These are phyloP conservation scores for Sinocyclocheilus anshuiensis DNA, from an alignment of 2,113 vertebrate species.

Conservation along the genomic window DNA sequence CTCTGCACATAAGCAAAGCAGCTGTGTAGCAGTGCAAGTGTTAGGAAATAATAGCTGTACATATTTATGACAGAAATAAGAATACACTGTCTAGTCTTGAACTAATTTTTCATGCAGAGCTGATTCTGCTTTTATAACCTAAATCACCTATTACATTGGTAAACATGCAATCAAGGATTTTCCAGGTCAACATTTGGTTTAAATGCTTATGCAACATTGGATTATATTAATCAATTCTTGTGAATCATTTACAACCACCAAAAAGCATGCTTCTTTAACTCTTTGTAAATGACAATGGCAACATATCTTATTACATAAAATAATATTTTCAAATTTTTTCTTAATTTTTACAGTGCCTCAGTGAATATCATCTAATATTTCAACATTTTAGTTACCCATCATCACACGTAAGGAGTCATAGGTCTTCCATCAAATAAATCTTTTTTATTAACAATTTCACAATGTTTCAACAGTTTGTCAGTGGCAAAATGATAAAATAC, in stretches of 20 bases:
- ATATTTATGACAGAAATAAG: not conserved
- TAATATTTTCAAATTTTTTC: not conserved
- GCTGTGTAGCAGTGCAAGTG: not conserved
- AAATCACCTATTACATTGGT: not conserved
- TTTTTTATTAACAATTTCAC: constrained; percentile 24
- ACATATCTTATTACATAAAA: not conserved
- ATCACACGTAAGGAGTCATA: not conserved
- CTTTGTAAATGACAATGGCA: not conserved
- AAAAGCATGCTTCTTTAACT: not conserved
- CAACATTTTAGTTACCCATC: no score
- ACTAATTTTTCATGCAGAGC: not conserved
- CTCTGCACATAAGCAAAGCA: not conserved
- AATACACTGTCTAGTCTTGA: no score
- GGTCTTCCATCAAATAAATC: not conserved
- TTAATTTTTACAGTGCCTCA: not conserved
- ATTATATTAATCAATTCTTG: not conserved
- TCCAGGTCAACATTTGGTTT: not conserved
- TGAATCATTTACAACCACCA: not conserved
- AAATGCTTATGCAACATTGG: not conserved
- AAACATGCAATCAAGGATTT: constrained; percentile 4
- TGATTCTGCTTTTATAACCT: not conserved
- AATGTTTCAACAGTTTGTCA: constrained; percentile 21
- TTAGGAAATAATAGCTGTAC: not conserved
- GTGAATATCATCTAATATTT: no score
- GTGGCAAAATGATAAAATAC: not conserved